Base-by-base conservation (phyloP, 2,888 invertebrate genomes). In the Clanis bilineata region DNA sequence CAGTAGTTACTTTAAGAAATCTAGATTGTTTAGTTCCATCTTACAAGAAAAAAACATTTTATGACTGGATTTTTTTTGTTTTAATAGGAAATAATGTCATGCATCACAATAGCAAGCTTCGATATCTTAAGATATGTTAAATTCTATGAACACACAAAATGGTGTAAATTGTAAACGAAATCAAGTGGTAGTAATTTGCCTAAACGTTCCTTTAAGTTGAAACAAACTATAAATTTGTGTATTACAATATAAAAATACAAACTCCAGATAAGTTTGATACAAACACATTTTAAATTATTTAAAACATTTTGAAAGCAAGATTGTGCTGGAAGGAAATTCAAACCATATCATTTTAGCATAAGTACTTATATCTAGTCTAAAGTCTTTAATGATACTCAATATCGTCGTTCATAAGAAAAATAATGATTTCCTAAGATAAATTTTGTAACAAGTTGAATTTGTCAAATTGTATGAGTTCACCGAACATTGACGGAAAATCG, bases 271-370 rank as follows among this genome's bases (percentile, higher is more conserved):
- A 1, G 7, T 41, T 41, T 9, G 0, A 18, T 18, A 18, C 41
- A 41, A 41, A 7, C 6, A 18, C 41, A 41, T 41, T 41, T 2
- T 28, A 45, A 7, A 3, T 44, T 2, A 2, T 44, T 22, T 36
- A 36, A 12, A 12, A 12, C 3, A 22, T 22, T 44, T 12, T 23
- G 22, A 22, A 22, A 44, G 12, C 23, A 41, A 18, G 0, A 9
- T 1, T 23, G 12, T 65, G 69, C 59, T 63, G 62, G 70, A 66
- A 71, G 64, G 62, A 72, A 72, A 71, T 74, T 80, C 75, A 75
- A 79, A 82, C 73, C 90, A 90, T 90, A 90, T 90, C 90, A 90
- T 85, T 73, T 83, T 38, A 83, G 77, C 61, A 57, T 88, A 88
- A 86, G 84, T 56, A 56, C 63, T 55, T 63, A 64, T 32, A 32